phyloP scores from a whole-genome alignment of 1,140 invertebrate species.

The Wiebesia pumilae region DNA sequence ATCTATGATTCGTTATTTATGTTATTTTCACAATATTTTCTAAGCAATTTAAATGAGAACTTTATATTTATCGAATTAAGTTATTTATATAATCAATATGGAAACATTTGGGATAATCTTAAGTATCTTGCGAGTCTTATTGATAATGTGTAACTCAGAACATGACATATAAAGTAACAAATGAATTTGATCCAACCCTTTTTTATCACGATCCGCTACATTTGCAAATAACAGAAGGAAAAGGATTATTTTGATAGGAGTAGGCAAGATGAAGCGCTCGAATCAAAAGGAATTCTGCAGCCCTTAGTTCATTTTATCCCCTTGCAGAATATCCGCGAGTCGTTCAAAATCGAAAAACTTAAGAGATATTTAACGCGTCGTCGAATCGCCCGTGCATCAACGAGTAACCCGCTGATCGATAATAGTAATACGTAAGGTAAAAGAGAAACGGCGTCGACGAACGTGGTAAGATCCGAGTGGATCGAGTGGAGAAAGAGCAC shows the following conservation, averaged over 20 bases:
- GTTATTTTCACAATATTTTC: too few relatives aligned
- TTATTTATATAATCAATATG: too few relatives aligned
- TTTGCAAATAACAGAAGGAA: too few relatives aligned
- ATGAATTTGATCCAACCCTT: too few relatives aligned
- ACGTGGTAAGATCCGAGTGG: neutral
- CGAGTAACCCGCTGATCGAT: neutral
- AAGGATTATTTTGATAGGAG: neutral
- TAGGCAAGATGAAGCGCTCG: neutral
- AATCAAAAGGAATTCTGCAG: neutral
- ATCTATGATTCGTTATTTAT: neutral
- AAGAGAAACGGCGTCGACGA: too few relatives aligned
- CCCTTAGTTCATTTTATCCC: neutral
- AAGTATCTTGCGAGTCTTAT: too few relatives aligned
- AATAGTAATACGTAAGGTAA: neutral
- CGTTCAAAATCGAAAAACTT: neutral
- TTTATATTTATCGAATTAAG: too few relatives aligned
- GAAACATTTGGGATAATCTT: too few relatives aligned
- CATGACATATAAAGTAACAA: too few relatives aligned
- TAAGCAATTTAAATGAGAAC: too few relatives aligned
- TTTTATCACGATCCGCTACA: too few relatives aligned
- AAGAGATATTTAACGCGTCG: conserved; percentile 27
- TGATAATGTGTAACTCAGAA: too few relatives aligned
- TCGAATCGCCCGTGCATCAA: neutral
- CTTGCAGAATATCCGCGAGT: neutral
- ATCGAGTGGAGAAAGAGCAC: neutral